Evolutionary conservation across 2,888 invertebrate species (phyloP), one percentile per base, ranked within the genome.

Genomic region (Pasiphila rectangulata): DNA sequence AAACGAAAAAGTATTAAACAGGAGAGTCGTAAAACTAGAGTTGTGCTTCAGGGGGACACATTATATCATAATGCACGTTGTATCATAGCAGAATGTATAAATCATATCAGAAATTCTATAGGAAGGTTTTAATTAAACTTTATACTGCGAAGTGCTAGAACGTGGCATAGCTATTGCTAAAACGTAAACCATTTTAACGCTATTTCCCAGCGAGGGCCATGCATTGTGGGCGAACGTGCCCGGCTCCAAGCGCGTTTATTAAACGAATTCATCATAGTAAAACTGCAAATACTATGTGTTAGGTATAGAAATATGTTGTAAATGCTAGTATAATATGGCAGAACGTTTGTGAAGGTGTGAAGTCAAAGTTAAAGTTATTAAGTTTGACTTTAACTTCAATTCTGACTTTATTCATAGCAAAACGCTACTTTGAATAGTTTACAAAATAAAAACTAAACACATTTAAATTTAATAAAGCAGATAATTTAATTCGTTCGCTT

Each of bases 261-360:
- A 75, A 73, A 78, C 68, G 64, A 70, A 76, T 79, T 69, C 67
- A 75, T 77, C 78, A 79, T 57, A 55, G 56, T 47, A 32, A 41
- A 50, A 50, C 45, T 41, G 45, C 17, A 50, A 46, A 50, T 49
- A 44, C 29, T 1, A 13, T 13, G 13, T 2, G 12, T 13, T 27
- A 13, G 13, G 27, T n/a, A n/a, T n/a, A n/a, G n/a, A n/a, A n/a
- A n/a, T n/a, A n/a, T n/a, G n/a, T n/a, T n/a, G n/a, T n/a, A n/a
- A n/a, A n/a, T n/a, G n/a, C n/a, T n/a, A n/a, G n/a, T n/a, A n/a
- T n/a, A n/a, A n/a, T n/a, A n/a, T n/a, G n/a, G n/a, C n/a, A n/a
- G 25, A 12, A 27, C 25, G 13, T 27, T 27, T 13, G 3, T 12
- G 7, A 27, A 27, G 6, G 13, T 13, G 27, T 12, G 13, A 27